Evolutionary conservation across 2,888 invertebrate genomes (phyloP).

Genomic region (Ceriagrion tenellum): DNA sequence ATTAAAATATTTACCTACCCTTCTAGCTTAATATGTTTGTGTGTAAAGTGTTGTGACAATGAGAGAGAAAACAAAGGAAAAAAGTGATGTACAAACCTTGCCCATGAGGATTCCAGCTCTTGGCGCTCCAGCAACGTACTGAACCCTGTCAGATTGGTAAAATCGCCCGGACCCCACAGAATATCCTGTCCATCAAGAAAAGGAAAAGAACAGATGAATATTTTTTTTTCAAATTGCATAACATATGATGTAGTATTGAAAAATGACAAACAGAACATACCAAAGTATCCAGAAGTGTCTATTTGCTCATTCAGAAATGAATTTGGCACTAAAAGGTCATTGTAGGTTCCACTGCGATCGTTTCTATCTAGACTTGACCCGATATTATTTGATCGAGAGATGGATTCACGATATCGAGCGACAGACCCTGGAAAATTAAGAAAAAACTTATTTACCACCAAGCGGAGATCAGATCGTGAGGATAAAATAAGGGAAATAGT

Average conservation of each 20-base stretch:
- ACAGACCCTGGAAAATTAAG: conserved; percentile 52
- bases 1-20: no score
- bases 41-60: neutral
- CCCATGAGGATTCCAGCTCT: conserved; percentile 76
- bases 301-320: conserved; percentile 54
- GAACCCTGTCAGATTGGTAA: conserved; percentile 74
- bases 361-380: neutral
- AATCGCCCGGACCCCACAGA: conserved; percentile 75
- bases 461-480: no score
- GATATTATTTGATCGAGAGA: neutral
- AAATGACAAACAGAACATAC: conserved; percentile 73
- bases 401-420: conserved; percentile 48
- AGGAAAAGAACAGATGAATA: neutral
- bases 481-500: no score
- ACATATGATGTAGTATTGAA: neutral
- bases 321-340: neutral
- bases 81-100: conserved; percentile 71
- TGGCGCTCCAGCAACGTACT: conserved; percentile 81
- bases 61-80: neutral
- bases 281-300: conserved; percentile 74
- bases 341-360: neutral
- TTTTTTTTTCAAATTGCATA: neutral
- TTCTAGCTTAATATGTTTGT: no score
- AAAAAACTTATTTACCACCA: conserved; percentile 1
- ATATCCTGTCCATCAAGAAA: conserved; percentile 74